Base-by-base conservation (phyloP, 2,797 vertebrate species). In the Adrianichthys oophorus region DNA sequence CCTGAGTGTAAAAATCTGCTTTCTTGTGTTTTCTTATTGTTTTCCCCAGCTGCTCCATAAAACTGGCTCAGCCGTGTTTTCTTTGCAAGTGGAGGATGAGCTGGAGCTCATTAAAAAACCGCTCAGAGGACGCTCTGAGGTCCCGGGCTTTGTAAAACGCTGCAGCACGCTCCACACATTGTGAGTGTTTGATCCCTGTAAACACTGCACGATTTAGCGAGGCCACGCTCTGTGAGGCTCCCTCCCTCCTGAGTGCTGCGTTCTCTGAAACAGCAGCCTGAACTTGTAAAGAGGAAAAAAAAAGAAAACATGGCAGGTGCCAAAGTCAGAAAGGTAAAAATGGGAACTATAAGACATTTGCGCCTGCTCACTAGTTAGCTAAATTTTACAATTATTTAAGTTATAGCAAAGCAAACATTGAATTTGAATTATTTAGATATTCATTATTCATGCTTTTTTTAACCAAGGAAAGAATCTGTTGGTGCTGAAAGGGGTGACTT, bases 301-400 rank as follows among this genome's bases (percentile, higher is more conserved):
- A 66, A 66, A 76, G 82, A 70, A 65, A 74, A 62, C 68, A 75
- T 88, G 89, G 86, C 91, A 92, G 90, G 90, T 91, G 90, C 83
- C 86, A 83, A 59, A 77, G 63, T 68, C 66, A 74, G 76, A 76
- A 79, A 85, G 75, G 81, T 82, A 48, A 56, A 66, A 57, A 72
- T 63, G 43, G 53, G 10, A 62, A 84, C 74, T 62, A 85, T 84
- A 62, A 83, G 78, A 76, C 81, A 77, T 58, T 59, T 66, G 72
- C 50, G 15, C 12, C 56, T 19, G 40, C 41, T 50, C 60, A 43
- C 43, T 52, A 56, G 60, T 68, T 63, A 50, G 43, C 62, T 49
- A 4, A 6, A 12, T 46, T 13, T 46, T 19, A 19, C 8, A 10
- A 46, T 21, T 21, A 18, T 46, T 14, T 10, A 32, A 32, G 29